Evolutionary conservation across 2,888 invertebrate species (phyloP).

Genomic region (Congeria kusceri): DNA sequence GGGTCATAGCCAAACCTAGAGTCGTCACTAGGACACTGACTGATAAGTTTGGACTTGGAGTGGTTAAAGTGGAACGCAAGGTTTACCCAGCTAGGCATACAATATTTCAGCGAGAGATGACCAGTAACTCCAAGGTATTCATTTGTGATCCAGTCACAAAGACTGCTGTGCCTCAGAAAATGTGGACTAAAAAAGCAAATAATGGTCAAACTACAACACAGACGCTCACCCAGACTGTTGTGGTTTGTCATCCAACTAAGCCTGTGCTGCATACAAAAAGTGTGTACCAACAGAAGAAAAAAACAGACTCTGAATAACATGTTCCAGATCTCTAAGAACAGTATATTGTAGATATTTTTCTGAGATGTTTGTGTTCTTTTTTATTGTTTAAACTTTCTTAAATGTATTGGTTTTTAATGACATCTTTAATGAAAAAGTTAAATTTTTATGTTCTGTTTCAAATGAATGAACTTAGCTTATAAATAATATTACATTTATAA

Average conservation of each 20-base stretch:
- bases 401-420: no score
- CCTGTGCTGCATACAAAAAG: neutral
- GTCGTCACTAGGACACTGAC: neutral
- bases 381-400: no score
- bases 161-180: neutral
- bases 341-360: no score
- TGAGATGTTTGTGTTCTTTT: no score
- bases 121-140: neutral
- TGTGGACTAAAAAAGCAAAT: neutral
- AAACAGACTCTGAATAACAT: no score
- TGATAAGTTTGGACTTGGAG: neutral
- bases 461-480: no score
- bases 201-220: neutral
- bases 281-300: no score
- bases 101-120: neutral
- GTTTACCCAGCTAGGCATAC: neutral
- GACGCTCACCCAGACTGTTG: neutral
- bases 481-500: no score
- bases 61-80: neutral
- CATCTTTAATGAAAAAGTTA: no score
- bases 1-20: neutral
- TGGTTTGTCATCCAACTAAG: slow-evolving; percentile 2
- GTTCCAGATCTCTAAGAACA: no score
- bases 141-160: slow-evolving; percentile 5
- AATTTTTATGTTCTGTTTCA: no score